Evolutionary conservation across 2,888 invertebrate species (phyloP).

Genomic region (Chrysolina americana): DNA sequence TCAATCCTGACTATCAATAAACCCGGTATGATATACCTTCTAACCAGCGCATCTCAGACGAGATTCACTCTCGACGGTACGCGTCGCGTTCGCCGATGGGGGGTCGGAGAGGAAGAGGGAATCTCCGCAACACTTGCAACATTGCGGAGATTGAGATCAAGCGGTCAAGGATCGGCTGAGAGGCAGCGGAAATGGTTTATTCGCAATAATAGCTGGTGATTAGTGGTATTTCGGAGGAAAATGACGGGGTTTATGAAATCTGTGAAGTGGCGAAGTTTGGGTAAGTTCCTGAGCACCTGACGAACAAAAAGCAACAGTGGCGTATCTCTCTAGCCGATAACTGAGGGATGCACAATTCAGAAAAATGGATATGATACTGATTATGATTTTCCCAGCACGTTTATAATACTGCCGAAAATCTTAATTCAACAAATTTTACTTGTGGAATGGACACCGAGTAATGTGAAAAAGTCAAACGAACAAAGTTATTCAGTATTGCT

Average conservation of each 20-base stretch:
- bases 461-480: no score
- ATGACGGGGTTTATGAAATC: neutral
- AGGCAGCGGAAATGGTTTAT: conserved; percentile 46
- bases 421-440: no score
- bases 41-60: neutral
- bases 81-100: conserved; percentile 24
- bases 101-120: neutral
- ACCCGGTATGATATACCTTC: neutral
- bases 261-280: neutral
- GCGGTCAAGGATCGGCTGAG: conserved; percentile 62
- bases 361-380: no score
- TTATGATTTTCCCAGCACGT: no score
- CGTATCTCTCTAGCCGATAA: neutral
- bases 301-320: neutral
- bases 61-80: conserved; percentile 47
- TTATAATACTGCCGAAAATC: no score
- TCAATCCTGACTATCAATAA: neutral
- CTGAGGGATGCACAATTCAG: no score
- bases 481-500: no score
- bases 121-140: conserved; percentile 40
- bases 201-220: conserved; percentile 20
- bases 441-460: no score
- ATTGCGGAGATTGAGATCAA: conserved; percentile 63
- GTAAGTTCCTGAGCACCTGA: neutral
- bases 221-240: conserved; percentile 7